Evolutionary conservation across 2,797 vertebrate genomes (phyloP).

Genomic region (Alcedo quadribrachys): DNA sequence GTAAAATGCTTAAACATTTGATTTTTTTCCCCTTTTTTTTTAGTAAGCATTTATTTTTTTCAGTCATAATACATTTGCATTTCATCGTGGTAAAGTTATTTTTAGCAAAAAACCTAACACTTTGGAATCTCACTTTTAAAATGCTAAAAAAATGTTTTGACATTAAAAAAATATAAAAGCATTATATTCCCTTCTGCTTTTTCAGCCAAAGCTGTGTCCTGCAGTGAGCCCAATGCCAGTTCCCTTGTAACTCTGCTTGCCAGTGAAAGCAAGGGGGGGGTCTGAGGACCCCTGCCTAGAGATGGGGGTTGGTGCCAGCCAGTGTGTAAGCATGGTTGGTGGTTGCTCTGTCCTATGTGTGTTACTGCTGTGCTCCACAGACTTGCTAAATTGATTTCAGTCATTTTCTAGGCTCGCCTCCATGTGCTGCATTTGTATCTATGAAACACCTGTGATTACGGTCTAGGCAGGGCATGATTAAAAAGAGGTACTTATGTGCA

Average conservation of each 20-base stretch:
- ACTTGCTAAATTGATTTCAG: accelerated
- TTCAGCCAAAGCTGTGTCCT: neutral
- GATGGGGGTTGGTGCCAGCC: neutral
- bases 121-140: neutral
- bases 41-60: neutral
- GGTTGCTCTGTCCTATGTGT: accelerated
- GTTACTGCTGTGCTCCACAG: neutral
- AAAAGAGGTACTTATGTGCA: neutral
- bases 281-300: too few species aligned
- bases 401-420: neutral
- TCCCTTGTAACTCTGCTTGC: neutral
- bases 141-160: neutral
- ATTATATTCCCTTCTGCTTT: neutral
- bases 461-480: neutral
- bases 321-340: accelerated
- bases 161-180: neutral
- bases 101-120: neutral
- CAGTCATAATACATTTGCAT: neutral
- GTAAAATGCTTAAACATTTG: neutral
- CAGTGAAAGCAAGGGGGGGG: neutral
- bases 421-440: neutral
- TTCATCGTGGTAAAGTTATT: neutral
- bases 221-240: accelerated
- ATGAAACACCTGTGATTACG: neutral
- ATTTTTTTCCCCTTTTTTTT: neutral